A percentile compares a stretch with the other conserved stretches of the same genome.
Evolutionary conservation across 2,888 invertebrate species (phyloP).

Genomic region (Synergus itoensis): DNA sequence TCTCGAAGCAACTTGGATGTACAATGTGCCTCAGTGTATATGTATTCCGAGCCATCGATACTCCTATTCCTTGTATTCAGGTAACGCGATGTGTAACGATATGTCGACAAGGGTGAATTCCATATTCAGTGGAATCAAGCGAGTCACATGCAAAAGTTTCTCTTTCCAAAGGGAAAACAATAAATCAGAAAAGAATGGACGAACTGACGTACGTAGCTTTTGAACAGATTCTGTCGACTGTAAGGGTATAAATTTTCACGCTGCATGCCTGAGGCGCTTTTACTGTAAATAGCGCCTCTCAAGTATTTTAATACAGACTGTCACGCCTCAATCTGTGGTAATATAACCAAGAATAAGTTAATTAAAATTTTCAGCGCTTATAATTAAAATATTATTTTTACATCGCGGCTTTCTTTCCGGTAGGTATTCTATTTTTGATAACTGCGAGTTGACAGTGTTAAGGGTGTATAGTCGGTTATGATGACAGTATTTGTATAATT

Average conservation of each 20-base stretch:
- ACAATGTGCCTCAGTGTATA: conserved; percentile 34
- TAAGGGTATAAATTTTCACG: not conserved
- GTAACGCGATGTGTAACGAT: conserved; percentile 17
- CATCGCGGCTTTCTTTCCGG: not conserved
- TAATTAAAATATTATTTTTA: conserved; percentile 20
- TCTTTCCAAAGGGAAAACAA: conserved; percentile 8
- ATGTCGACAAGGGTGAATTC: conserved; percentile 3
- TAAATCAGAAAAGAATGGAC: conserved; percentile 25
- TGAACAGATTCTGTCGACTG: not conserved
- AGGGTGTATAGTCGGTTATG: too few species aligned
- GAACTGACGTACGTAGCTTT: not conserved
- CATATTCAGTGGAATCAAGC: conserved; percentile 15
- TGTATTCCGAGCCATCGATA: conserved; percentile 42
- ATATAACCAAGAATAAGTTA: not conserved
- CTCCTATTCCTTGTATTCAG: conserved; percentile 41
- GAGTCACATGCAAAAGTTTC: not conserved
- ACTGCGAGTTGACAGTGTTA: not conserved
- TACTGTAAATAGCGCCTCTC: not conserved
- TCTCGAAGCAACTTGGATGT: conserved; percentile 39
- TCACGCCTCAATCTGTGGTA: not conserved
- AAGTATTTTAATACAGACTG: conserved; percentile 8
- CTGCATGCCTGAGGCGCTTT: not conserved
- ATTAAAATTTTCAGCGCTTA: not conserved
- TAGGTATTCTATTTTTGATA: not conserved
- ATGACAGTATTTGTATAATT: not conserved